A percentile compares a stretch with the other conserved stretches of the same genome.
phyloP scores from a whole-genome alignment of 2,113 vertebrate species.

The Channa argus region DNA sequence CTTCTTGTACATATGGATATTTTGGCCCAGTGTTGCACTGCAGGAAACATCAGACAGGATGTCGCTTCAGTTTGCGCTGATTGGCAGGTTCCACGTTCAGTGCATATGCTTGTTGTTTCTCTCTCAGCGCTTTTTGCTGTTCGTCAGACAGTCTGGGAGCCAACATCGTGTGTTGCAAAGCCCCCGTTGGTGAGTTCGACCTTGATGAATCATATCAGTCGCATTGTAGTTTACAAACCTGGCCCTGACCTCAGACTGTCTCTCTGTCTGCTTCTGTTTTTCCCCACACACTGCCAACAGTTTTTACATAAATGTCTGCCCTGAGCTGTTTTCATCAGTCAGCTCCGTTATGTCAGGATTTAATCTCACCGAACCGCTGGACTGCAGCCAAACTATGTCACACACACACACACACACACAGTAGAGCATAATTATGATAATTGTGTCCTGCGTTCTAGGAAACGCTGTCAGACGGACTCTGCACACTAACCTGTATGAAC shows the following conservation, averaged over 20 bases:
- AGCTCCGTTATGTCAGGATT: conserved; percentile 55
- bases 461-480: conserved; percentile 16
- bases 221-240: conserved; percentile 23
- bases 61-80: no score
- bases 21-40: no score
- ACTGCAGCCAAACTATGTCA: conserved; percentile 24
- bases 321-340: conserved; percentile 41
- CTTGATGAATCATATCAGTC: conserved; percentile 10
- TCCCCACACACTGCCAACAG: not conserved
- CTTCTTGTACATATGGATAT: no score
- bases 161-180: not conserved
- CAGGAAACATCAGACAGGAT: no score
- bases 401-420: conserved; percentile 16
- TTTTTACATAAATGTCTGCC: conserved; percentile 32
- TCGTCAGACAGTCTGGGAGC: not conserved
- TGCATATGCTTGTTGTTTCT: no score
- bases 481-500: conserved; percentile 38
- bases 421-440: conserved; percentile 50
- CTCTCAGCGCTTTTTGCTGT: no score
- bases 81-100: no score
- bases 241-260: conserved; percentile 21
- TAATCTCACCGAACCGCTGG: conserved; percentile 38
- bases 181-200: not conserved
- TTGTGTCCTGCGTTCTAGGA: conserved; percentile 36
- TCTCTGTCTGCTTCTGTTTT: not conserved